These are phyloP conservation scores for Gymnoscopelus braueri DNA, from an alignment of 2,797 vertebrate species.

Conservation along the genomic window DNA sequence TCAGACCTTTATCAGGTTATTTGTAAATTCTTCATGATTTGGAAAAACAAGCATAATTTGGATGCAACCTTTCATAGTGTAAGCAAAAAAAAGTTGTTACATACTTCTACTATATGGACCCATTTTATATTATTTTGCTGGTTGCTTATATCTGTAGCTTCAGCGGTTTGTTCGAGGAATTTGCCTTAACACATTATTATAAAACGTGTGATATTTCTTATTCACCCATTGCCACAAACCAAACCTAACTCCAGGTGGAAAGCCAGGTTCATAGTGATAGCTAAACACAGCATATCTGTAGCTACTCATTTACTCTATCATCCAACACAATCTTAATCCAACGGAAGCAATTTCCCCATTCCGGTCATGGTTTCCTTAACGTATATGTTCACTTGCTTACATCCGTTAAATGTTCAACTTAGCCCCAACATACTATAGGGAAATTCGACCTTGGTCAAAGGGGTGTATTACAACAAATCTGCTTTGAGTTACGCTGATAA, in stretches of 20 bases:
- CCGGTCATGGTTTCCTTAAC: not conserved
- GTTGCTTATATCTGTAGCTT: too few relatives aligned
- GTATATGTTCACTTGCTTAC: not conserved
- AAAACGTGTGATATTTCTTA: constrained; percentile 24
- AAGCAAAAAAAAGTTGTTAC: too few relatives aligned
- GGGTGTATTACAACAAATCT: not conserved
- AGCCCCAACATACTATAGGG: constrained; percentile 1
- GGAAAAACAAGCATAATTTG: too few relatives aligned
- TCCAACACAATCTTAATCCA: not conserved
- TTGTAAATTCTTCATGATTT: too few relatives aligned
- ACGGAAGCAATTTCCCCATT: constrained; percentile 3
- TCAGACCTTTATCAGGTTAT: too few relatives aligned
- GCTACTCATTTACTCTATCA: not conserved
- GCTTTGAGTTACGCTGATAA: not conserved
- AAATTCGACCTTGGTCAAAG: not conserved
- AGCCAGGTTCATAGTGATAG: not conserved
- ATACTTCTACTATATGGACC: too few relatives aligned
- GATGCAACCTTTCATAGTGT: too few relatives aligned
- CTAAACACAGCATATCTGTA: constrained; percentile 3
- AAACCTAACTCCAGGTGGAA: constrained; percentile 5
- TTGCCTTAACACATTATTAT: not conserved
- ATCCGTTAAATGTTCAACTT: not conserved
- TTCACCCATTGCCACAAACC: constrained; percentile 60
- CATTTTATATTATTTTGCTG: too few relatives aligned
- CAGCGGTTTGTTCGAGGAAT: too few relatives aligned